Evolutionary conservation across 2,113 vertebrate species (phyloP), one percentile per base, ranked within the genome.

Genomic region (Pungitius pungitius): DNA sequence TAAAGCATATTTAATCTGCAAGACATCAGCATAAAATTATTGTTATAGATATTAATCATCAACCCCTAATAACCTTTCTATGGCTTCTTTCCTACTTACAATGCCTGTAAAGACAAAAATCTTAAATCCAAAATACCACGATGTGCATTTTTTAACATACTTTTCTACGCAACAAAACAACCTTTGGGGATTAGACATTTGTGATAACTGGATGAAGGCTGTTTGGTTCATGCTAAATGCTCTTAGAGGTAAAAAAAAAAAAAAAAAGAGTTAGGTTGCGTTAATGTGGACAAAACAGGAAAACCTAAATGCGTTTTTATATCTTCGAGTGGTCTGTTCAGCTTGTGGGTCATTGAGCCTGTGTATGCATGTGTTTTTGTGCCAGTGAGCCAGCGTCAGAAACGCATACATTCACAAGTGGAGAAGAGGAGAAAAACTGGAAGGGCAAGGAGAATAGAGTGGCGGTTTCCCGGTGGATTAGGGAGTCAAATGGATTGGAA

Each of bases 401-500:
- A 77, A 85, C 65, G 73, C 79, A 69, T 69, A 74, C 55, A 86
- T 64, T 72, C 71, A 72, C 77, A 74, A 80, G 78, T 43, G 58
- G 39, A 76, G n/a, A 60, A 55, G 43, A 52, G 35, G n/a, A 56
- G 20, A 52, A 75, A 80, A 81, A 58, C 55, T 73, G 70, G 62
- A 78, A 76, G 66, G 83, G 72, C 72, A 77, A 59, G 61, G 70
- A 72, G 73, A 72, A 86, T 75, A 80, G 69, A 78, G 69, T 63
- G 73, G 77, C 56, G 13, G 74, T 84, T 89, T 85, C 81, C 77
- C 52, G 66, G 83, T 81, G 89, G 90, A 94, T 92, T 92, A 93
- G 83, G 40, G 87, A 90, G 88, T 91, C 88, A 91, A 92, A 92
- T 86, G 87, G 82, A 86, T 88, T 82, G 81, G 77, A 85, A 77